Evolutionary conservation across 2,113 vertebrate species (phyloP).

Genomic region (Sebastes schlegelii): DNA sequence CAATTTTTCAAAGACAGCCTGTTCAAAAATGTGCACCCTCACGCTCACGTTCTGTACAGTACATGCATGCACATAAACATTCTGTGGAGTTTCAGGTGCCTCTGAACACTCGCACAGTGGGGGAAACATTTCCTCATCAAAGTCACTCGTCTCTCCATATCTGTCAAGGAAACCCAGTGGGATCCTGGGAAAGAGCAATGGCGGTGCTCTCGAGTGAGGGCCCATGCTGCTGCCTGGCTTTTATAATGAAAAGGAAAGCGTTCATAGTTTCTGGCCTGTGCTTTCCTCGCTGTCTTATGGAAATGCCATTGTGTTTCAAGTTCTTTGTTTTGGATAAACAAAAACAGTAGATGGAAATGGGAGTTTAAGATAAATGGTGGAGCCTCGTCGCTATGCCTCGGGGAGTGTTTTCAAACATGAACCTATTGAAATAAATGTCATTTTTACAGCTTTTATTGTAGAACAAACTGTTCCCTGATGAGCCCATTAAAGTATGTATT

Average conservation of each 20-base stretch:
- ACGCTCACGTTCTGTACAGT: not conserved
- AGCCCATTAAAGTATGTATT: slow-evolving; percentile 60
- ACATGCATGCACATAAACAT: slow-evolving; percentile 25
- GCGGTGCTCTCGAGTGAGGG: slow-evolving; percentile 43
- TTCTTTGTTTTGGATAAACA: slow-evolving; percentile 72
- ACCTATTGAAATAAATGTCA: slow-evolving; percentile 46
- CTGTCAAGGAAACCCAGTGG: slow-evolving; percentile 70
- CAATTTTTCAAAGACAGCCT: slow-evolving; percentile 35
- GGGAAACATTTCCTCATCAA: slow-evolving; percentile 66
- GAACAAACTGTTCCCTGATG: slow-evolving; percentile 66
- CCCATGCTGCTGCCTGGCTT: slow-evolving; percentile 38
- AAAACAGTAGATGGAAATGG: slow-evolving; percentile 60
- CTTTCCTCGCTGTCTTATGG: slow-evolving; percentile 57
- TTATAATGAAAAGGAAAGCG: slow-evolving; percentile 50
- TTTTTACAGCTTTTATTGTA: slow-evolving; percentile 55
- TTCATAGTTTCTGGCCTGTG: slow-evolving; percentile 37
- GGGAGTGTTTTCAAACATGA: slow-evolving; percentile 60
- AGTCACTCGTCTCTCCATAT: slow-evolving; percentile 60
- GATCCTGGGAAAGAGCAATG: slow-evolving; percentile 59
- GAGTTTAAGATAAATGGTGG: slow-evolving; percentile 65
- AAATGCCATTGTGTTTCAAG: slow-evolving; percentile 70
- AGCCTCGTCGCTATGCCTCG: slow-evolving; percentile 32
- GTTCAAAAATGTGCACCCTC: slow-evolving; percentile 40
- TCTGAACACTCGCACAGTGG: slow-evolving; percentile 38
- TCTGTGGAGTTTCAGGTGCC: slow-evolving; percentile 3